These are phyloP conservation scores for Hyppa rectilinea DNA, from an alignment of 2,888 invertebrate genomes.

Conservation along the genomic window DNA sequence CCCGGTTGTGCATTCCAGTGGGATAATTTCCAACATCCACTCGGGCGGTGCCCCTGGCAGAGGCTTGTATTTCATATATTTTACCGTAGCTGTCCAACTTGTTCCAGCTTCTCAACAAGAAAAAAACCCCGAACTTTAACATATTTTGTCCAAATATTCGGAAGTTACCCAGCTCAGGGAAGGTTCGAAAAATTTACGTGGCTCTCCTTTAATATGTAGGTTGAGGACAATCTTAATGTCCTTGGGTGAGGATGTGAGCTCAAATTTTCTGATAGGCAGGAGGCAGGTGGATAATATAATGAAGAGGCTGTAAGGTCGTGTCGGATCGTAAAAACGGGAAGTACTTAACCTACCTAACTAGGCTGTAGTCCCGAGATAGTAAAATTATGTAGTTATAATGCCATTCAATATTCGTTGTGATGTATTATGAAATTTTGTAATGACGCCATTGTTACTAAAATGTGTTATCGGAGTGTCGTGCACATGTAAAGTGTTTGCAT, in stretches of 20 bases:
- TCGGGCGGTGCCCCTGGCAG: too few species aligned
- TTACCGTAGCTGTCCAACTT: neutral
- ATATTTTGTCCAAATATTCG: neutral
- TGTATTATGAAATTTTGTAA: conserved; percentile 17
- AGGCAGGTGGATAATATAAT: conserved; percentile 15
- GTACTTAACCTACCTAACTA: neutral
- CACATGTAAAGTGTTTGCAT: conserved; percentile 33
- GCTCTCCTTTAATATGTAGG: conserved; percentile 15
- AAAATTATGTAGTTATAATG: conserved; percentile 9
- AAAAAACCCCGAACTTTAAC: neutral
- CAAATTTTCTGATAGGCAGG: conserved; percentile 14
- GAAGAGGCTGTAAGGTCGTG: conserved; percentile 16
- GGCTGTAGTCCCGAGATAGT: neutral
- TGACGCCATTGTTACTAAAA: conserved; percentile 9
- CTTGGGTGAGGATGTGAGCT: conserved; percentile 6
- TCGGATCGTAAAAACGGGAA: conserved; percentile 29
- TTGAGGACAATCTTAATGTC: conserved; percentile 37
- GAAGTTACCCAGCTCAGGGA: neutral
- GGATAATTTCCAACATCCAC: too few species aligned
- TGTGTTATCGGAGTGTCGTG: conserved; percentile 24
- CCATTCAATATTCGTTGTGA: conserved; percentile 14
- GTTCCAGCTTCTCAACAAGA: neutral
- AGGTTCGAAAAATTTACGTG: conserved; percentile 38
- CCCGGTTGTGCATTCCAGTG: too few species aligned
- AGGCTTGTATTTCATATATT: too few species aligned